A percentile compares a stretch with the other conserved stretches of the same genome.
phyloP scores from a whole-genome alignment of 2,797 vertebrate genomes.

The Carduelis carduelis region DNA sequence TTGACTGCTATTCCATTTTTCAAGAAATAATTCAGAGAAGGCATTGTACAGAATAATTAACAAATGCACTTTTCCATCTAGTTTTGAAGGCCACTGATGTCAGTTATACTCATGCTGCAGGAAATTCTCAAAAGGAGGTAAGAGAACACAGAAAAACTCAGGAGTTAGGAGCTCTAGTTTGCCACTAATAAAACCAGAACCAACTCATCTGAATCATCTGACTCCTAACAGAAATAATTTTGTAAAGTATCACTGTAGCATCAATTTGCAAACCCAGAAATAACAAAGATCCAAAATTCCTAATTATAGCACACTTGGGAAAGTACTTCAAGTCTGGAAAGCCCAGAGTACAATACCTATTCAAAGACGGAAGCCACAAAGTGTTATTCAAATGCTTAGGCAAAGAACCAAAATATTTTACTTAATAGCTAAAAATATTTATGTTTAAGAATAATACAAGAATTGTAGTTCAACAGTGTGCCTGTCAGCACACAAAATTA shows the following conservation, averaged over 20 bases:
- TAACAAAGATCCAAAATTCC: neutral
- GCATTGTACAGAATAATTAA: neutral
- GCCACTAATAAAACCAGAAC: neutral
- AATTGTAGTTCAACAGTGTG: neutral
- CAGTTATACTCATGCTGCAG: neutral
- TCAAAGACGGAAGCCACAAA: neutral
- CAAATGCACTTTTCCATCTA: neutral
- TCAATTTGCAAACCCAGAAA: neutral
- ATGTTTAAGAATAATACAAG: neutral
- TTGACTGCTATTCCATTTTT: neutral
- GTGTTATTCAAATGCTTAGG: neutral
- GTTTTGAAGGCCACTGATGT: neutral
- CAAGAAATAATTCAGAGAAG: neutral
- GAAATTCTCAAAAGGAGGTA: neutral
- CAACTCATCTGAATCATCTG: neutral
- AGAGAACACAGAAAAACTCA: neutral
- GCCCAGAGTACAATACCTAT: neutral
- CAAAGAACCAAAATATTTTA: neutral
- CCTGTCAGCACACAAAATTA: neutral
- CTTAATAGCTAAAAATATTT: neutral
- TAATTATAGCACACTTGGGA: neutral
- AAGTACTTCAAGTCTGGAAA: neutral
- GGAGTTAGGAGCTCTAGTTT: neutral
- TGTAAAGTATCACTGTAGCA: neutral
- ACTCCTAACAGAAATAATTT: neutral